Percentiles rank a stretch among this genome's conserved stretches.
phyloP scores from a whole-genome alignment of 2,888 invertebrate genomes.

The Cheilosia grossa region DNA sequence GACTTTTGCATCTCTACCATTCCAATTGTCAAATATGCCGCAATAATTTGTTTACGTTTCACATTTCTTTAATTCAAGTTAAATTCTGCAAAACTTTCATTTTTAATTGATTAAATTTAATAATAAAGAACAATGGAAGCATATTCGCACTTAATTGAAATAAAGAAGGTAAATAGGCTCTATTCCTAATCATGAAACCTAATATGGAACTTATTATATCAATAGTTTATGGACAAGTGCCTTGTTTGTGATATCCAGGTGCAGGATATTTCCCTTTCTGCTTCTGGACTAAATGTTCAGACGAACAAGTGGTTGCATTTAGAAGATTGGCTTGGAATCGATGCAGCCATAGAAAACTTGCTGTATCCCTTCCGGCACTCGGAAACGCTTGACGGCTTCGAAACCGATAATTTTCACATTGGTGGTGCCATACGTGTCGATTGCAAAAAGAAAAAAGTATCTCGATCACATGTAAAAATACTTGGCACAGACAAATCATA shows the following conservation, averaged over 20 bases:
- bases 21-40: constrained; percentile 46
- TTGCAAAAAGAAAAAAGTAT: constrained; percentile 46
- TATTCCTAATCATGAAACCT: neutral
- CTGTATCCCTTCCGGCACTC: constrained; percentile 28
- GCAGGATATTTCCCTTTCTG: constrained; percentile 34
- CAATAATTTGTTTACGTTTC: constrained; percentile 70
- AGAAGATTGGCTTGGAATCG: constrained; percentile 69
- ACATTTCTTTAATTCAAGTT: constrained; percentile 17
- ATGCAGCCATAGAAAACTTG: constrained; percentile 52
- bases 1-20: no score
- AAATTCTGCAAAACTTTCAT: neutral
- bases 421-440: constrained; percentile 60
- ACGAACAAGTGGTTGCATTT: constrained; percentile 74
- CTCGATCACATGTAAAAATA: constrained; percentile 41
- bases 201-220: neutral
- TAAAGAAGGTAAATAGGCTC: constrained; percentile 39
- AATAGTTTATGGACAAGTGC: constrained; percentile 63
- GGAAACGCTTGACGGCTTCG: constrained; percentile 57
- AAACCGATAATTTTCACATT: constrained; percentile 40
- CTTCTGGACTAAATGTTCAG: constrained; percentile 36
- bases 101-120: neutral
- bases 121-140: constrained; percentile 36
- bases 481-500: constrained; percentile 46
- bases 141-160: constrained; percentile 60
- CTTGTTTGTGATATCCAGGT: constrained; percentile 67